Evolutionary conservation across 2,797 vertebrate species (phyloP).

Genomic region (Leptoclinus maculatus): DNA sequence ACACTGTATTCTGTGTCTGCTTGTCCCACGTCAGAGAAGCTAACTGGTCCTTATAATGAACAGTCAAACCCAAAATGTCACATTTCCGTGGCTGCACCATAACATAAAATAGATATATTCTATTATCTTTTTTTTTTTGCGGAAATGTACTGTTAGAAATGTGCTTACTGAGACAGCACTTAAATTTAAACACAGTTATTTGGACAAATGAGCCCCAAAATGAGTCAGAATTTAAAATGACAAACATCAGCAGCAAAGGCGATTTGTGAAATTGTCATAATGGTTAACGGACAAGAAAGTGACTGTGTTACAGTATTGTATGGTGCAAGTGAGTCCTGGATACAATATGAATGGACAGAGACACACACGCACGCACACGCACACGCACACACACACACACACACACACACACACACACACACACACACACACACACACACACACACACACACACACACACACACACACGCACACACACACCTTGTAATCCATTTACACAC

Average conservation of each 20-base stretch:
- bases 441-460: background rate
- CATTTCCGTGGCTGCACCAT: background rate
- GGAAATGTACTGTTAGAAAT: background rate
- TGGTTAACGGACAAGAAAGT: background rate
- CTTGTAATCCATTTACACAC: conserved; percentile 43
- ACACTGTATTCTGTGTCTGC: background rate
- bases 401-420: background rate
- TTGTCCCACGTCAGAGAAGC: background rate
- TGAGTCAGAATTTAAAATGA: background rate
- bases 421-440: background rate
- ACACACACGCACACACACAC: background rate
- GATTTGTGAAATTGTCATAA: background rate
- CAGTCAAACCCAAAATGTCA: background rate
- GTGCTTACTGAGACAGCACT: background rate
- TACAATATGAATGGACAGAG: conserved; percentile 4
- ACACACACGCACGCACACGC: background rate
- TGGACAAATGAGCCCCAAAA: background rate
- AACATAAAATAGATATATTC: background rate
- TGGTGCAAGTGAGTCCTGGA: background rate
- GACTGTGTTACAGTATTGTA: background rate
- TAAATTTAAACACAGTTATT: background rate
- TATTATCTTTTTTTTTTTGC: background rate
- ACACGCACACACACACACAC: background rate
- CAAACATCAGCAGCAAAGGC: background rate
- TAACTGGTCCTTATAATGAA: background rate